Conservation (phyloP, 2,888 invertebrate species). For the Trilocha varians region DNA sequence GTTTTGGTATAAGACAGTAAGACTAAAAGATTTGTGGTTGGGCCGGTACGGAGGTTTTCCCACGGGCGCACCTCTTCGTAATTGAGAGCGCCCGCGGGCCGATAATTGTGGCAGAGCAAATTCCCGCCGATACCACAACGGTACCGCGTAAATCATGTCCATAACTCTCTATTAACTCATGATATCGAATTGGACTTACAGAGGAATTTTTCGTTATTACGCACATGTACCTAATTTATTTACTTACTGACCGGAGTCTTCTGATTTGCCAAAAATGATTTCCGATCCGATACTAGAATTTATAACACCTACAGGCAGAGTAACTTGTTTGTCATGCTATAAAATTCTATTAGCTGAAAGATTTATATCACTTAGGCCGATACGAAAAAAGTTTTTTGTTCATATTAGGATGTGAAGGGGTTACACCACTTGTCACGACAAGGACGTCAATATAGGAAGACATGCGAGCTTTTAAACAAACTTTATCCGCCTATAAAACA, state of each 20-base stretch:
- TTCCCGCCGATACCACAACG: constrained; percentile 28
- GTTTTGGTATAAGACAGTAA: constrained; percentile 46
- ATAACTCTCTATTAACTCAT: constrained; percentile 71
- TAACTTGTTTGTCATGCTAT: too few species aligned
- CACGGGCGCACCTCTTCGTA: constrained; percentile 68
- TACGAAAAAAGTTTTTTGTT: constrained; percentile 26
- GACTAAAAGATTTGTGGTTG: constrained; percentile 59
- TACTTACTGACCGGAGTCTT: neutral
- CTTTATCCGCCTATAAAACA: constrained; percentile 66
- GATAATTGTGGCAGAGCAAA: constrained; percentile 67
- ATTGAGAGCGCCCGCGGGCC: constrained; percentile 73
- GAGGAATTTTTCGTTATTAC: constrained; percentile 45
- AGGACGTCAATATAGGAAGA: constrained; percentile 57
- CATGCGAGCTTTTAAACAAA: constrained; percentile 69
- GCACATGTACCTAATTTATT: constrained; percentile 6
- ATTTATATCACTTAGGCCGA: too few species aligned
- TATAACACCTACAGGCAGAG: too few species aligned
- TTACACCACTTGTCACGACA: constrained; percentile 61
- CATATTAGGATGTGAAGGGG: constrained; percentile 46
- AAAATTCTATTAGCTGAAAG: too few species aligned
- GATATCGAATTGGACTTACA: constrained; percentile 66
- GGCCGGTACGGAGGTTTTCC: constrained; percentile 55
- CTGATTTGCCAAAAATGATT: neutral
- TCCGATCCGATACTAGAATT: too few species aligned
- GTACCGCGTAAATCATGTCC: constrained; percentile 66